These are phyloP conservation scores for Pseudorectes ferrugineus DNA, from an alignment of 2,113 vertebrate genomes.

Conservation along the genomic window DNA sequence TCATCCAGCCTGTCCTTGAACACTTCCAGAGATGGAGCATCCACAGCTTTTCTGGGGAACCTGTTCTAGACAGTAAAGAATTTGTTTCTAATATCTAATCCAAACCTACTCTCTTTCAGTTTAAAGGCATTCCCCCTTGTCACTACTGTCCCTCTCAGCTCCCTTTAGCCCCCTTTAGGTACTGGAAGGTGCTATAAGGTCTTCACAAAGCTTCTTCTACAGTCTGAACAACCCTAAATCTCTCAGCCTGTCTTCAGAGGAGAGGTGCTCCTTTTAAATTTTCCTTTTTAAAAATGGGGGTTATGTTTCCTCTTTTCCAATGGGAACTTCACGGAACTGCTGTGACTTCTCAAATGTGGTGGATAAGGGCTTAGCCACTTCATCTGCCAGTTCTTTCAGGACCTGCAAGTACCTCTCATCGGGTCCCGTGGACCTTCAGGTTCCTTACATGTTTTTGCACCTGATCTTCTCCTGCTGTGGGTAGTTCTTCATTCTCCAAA, in stretches of 20 bases:
- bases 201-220: neutral
- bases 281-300: neutral
- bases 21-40: neutral
- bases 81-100: neutral
- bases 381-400: neutral
- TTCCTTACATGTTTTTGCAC: neutral
- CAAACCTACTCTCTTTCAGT: neutral
- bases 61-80: neutral
- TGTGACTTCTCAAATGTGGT: neutral
- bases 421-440: neutral
- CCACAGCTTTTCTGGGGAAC: neutral
- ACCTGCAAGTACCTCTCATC: neutral
- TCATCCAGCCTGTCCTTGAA: neutral
- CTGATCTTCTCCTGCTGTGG: neutral
- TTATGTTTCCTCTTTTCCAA: neutral
- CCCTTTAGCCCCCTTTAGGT: neutral
- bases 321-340: neutral
- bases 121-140: neutral
- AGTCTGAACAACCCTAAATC: neutral
- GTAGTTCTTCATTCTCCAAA: neutral
- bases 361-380: neutral
- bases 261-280: neutral
- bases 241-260: neutral
- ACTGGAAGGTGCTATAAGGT: neutral
- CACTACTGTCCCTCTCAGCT: neutral